These are phyloP conservation scores for Pissodes strobi DNA, from an alignment of 1,140 invertebrate species.

Conservation along the genomic window DNA sequence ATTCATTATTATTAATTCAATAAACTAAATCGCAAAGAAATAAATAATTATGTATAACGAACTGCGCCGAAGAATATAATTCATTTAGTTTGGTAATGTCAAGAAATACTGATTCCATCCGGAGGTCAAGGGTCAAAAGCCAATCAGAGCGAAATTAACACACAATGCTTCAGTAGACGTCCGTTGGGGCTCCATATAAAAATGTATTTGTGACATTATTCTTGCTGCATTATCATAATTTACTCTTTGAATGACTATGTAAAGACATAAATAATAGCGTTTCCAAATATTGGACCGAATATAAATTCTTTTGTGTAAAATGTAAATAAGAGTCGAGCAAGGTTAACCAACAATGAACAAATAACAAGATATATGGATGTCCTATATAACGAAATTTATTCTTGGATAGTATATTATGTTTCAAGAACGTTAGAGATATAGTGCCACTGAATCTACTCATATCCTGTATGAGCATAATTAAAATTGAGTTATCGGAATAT, in stretches of 20 bases:
- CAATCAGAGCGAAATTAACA: slow-evolving; percentile 32
- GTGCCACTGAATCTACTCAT: too few relatives aligned
- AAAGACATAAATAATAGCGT: slow-evolving; percentile 11
- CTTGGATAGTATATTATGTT: too few relatives aligned
- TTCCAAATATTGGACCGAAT: slow-evolving; percentile 12
- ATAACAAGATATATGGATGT: too few relatives aligned
- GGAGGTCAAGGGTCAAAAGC: slow-evolving; percentile 29
- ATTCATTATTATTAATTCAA: too few relatives aligned
- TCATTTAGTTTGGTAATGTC: not conserved
- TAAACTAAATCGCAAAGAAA: too few relatives aligned
- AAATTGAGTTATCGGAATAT: too few relatives aligned
- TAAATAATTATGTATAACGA: too few relatives aligned
- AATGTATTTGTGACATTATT: slow-evolving; percentile 27
- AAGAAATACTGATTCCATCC: slow-evolving; percentile 24
- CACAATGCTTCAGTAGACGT: slow-evolving; percentile 21
- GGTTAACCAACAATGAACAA: too few relatives aligned
- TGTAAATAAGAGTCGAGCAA: slow-evolving; percentile 10
- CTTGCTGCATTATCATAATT: slow-evolving; percentile 16
- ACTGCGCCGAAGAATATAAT: slow-evolving; percentile 18
- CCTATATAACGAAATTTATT: too few relatives aligned
- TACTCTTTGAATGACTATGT: slow-evolving; percentile 19
- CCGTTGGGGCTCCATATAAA: slow-evolving; percentile 4
- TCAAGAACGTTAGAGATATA: too few relatives aligned
- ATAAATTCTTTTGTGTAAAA: slow-evolving; percentile 17
- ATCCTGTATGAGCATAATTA: too few relatives aligned